Evolutionary conservation across 2,113 vertebrate species (phyloP).

Genomic region (Callionymus lyra): DNA sequence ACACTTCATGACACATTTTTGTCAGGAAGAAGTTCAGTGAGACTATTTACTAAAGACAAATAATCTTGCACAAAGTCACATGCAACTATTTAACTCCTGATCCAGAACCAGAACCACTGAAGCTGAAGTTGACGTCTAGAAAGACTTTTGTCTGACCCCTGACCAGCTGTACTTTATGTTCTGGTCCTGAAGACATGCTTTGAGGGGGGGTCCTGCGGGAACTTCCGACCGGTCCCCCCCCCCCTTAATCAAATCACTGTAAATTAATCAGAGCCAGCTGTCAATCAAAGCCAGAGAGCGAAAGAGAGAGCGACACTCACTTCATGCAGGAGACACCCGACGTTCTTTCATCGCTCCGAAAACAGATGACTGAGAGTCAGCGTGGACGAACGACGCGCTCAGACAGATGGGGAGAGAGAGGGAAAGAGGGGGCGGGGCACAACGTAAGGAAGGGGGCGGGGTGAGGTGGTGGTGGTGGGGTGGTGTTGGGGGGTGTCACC

Average conservation of each 20-base stretch:
- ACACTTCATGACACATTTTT: too few relatives aligned
- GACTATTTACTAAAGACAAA: too few relatives aligned
- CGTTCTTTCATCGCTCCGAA: constrained; percentile 41
- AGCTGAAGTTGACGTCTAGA: neutral
- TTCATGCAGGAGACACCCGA: constrained; percentile 31
- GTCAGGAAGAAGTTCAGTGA: too few relatives aligned
- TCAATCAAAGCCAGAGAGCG: constrained; percentile 30
- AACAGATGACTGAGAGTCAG: constrained; percentile 17
- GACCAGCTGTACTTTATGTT: too few relatives aligned
- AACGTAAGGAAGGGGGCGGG: neutral
- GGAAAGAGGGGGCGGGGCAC: neutral
- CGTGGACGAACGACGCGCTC: neutral
- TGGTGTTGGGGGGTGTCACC: neutral
- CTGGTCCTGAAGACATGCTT: neutral
- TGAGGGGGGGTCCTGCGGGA: neutral
- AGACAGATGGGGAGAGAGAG: constrained; percentile 17
- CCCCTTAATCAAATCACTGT: neutral
- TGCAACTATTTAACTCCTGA: too few relatives aligned
- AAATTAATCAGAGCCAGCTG: constrained; percentile 23
- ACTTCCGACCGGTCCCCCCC: neutral
- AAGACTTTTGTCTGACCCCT: neutral
- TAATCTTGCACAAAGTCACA: too few relatives aligned
- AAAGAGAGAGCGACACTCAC: constrained; percentile 30
- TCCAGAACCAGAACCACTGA: too few relatives aligned
- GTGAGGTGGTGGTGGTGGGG: neutral